These are phyloP conservation scores for Anastrepha ludens DNA, from an alignment of 1,140 invertebrate genomes.

Conservation along the genomic window DNA sequence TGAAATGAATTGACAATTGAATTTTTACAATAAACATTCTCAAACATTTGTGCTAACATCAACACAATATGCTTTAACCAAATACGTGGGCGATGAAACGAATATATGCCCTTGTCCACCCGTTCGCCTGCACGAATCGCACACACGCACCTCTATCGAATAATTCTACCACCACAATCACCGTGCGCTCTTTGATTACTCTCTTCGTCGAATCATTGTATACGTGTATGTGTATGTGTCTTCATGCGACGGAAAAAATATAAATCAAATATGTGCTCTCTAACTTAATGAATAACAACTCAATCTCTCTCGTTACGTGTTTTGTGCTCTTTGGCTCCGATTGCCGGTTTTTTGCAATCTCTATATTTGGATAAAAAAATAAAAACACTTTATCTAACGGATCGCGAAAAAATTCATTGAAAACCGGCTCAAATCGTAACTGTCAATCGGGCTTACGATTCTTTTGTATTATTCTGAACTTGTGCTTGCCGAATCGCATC, in stretches of 20 bases:
- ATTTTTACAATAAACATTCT: background rate
- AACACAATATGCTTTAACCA: conserved; percentile 21
- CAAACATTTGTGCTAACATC: background rate
- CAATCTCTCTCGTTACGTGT: background rate
- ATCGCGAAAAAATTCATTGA: background rate
- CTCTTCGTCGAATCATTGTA: conserved; percentile 33
- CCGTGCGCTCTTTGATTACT: background rate
- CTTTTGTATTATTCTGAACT: background rate
- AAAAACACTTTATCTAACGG: background rate
- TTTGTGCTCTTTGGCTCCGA: background rate
- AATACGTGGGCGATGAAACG: background rate
- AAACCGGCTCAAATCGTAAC: background rate
- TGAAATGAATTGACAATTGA: no score
- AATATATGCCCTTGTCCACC: background rate
- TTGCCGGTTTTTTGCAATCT: background rate
- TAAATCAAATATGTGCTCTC: background rate
- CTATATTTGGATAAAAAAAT: background rate
- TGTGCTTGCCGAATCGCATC: background rate
- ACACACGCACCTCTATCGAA: background rate
- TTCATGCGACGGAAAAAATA: background rate
- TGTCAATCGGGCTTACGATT: background rate
- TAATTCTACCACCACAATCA: conserved; percentile 12
- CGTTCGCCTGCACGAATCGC: background rate
- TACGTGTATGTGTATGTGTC: background rate
- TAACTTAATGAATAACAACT: background rate